These are phyloP conservation scores for Hippoglossus hippoglossus DNA, from an alignment of 2,797 vertebrate species.

Conservation along the genomic window DNA sequence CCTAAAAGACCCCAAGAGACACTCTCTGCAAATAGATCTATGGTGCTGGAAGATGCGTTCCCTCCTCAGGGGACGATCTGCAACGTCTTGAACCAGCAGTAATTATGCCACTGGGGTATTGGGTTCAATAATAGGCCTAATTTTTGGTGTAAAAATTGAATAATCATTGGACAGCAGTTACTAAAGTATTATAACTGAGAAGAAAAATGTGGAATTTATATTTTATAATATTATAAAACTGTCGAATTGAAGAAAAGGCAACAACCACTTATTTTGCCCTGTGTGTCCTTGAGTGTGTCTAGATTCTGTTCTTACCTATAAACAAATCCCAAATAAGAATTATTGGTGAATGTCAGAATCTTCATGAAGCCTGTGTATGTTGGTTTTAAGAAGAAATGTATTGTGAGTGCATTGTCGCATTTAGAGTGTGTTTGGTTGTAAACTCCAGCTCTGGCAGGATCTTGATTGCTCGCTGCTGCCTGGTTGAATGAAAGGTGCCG, in stretches of 20 bases:
- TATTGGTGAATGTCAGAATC: not conserved
- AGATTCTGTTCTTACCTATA: not conserved
- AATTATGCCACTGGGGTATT: no score
- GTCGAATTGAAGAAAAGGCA: not conserved
- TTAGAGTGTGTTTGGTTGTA: conserved; percentile 44
- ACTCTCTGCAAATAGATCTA: not conserved
- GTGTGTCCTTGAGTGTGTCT: not conserved
- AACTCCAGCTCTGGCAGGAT: conserved; percentile 26
- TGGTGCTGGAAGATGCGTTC: not conserved
- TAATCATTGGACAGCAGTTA: no score
- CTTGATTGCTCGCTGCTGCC: conserved; percentile 54
- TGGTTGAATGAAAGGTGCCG: conserved; percentile 57
- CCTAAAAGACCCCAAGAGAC: not conserved
- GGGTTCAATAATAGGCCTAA: no score
- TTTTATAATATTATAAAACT: not conserved
- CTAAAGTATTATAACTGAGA: no score
- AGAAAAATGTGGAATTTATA: no score
- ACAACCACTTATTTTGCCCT: not conserved
- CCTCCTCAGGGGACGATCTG: not conserved
- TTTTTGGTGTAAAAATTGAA: no score
- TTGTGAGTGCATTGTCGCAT: not conserved
- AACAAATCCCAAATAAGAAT: not conserved
- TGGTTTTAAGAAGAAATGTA: not conserved
- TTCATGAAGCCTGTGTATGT: not conserved
- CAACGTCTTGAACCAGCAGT: no score